phyloP scores from a whole-genome alignment of 2,888 invertebrate genomes.

The Ornithoptera alexandrae region DNA sequence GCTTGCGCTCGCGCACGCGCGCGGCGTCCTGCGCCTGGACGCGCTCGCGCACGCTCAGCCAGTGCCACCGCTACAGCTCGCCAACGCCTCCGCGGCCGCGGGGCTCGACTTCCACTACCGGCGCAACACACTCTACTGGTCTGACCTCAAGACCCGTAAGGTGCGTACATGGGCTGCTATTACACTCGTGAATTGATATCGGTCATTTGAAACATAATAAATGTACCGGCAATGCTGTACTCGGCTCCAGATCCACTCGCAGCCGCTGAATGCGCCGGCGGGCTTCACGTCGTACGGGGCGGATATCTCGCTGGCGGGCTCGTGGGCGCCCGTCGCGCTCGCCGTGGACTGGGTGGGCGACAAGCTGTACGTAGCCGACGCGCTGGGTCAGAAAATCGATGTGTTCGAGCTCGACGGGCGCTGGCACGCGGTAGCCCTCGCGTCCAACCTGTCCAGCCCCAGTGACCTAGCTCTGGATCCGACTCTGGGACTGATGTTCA shows the following conservation, averaged over 20 bases:
- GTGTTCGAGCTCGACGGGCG: slow-evolving; percentile 93
- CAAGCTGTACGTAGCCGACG: slow-evolving; percentile 96
- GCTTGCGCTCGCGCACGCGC: slow-evolving; percentile 79
- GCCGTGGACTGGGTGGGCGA: slow-evolving; percentile 99
- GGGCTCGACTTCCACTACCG: slow-evolving; percentile 92
- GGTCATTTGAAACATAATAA: too few species aligned
- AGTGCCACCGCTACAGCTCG: slow-evolving; percentile 83
- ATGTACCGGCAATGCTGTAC: not conserved
- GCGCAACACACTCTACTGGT: slow-evolving; percentile 91
- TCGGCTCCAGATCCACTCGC: slow-evolving; percentile 79
- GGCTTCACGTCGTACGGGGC: slow-evolving; percentile 71
- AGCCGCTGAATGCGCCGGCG: slow-evolving; percentile 71
- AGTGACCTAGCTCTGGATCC: slow-evolving; percentile 96
- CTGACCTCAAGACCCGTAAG: slow-evolving; percentile 92
- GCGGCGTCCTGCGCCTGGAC: slow-evolving; percentile 83
- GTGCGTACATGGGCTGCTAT: slow-evolving; percentile 54
- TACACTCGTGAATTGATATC: too few species aligned
- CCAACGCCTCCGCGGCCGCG: slow-evolving; percentile 91
- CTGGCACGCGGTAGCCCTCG: slow-evolving; percentile 94
- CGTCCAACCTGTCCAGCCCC: slow-evolving; percentile 94
- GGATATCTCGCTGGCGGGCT: slow-evolving; percentile 88
- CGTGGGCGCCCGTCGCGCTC: slow-evolving; percentile 93
- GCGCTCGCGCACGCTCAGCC: slow-evolving; percentile 84
- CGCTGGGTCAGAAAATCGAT: slow-evolving; percentile 94
- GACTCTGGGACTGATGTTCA: slow-evolving; percentile 91